Conservation (phyloP, 2,888 invertebrate genomes). For the Parthenolecanium corni region DNA sequence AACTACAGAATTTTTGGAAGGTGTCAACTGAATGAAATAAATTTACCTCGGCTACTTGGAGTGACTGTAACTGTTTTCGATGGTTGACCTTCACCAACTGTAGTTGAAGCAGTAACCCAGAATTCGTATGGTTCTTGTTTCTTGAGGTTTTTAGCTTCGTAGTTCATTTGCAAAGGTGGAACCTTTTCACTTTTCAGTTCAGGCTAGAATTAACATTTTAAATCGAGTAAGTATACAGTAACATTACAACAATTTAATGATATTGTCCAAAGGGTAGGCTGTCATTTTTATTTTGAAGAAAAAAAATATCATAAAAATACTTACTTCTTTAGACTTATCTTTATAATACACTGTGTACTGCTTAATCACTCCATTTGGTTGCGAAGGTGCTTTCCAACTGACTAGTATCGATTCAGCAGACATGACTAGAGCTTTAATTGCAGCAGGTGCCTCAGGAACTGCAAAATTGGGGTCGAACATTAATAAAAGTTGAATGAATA, state of each 20-base stretch:
- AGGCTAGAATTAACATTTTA: not conserved
- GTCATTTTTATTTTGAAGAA: no score
- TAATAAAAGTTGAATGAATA: not conserved
- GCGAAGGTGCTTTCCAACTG: conserved; percentile 85
- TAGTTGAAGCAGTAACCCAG: conserved; percentile 88
- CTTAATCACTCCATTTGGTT: conserved; percentile 83
- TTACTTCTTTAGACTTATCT: conserved; percentile 36
- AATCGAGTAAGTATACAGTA: not conserved
- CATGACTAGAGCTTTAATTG: conserved; percentile 86
- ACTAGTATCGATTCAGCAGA: conserved; percentile 81
- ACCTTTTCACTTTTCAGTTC: conserved; percentile 40
- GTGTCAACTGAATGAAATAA: no score
- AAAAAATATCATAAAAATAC: not conserved
- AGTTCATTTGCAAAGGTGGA: conserved; percentile 72
- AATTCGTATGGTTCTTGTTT: conserved; percentile 77
- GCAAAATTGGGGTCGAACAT: not conserved
- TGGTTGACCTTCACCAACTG: conserved; percentile 84
- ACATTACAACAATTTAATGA: not conserved
- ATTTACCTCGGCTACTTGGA: conserved; percentile 66
- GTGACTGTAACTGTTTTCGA: conserved; percentile 77
- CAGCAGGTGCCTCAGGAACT: conserved; percentile 89
- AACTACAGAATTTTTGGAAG: no score
- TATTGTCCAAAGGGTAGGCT: no score
- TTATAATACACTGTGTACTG: conserved; percentile 76
- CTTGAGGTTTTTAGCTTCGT: conserved; percentile 72